Conservation (phyloP, 2,888 invertebrate species). For the Oxytorus armatus region DNA sequence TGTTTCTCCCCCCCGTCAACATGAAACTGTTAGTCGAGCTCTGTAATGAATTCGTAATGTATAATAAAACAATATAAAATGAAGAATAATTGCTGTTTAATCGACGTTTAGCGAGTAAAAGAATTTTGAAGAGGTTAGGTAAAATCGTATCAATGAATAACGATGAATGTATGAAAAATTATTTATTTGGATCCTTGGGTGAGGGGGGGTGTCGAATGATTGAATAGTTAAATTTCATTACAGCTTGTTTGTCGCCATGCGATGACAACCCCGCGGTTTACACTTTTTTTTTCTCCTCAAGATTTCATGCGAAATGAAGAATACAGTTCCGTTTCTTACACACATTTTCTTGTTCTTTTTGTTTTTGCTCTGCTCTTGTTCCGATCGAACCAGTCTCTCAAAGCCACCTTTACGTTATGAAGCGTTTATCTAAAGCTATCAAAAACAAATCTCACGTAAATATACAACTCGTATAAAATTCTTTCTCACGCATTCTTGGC, state of each 20-base stretch:
- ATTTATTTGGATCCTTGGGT: constrained; percentile 74
- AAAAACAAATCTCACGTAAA: constrained; percentile 68
- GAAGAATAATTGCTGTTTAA: background rate
- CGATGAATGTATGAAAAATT: constrained; percentile 75
- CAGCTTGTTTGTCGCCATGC: constrained; percentile 49
- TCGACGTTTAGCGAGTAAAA: too few species aligned
- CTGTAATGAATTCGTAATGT: constrained; percentile 50
- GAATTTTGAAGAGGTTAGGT: constrained; percentile 3
- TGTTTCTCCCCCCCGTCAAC: constrained; percentile 4
- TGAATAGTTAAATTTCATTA: constrained; percentile 58
- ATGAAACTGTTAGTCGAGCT: constrained; percentile 28
- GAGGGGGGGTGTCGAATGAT: constrained; percentile 58
- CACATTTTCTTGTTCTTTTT: constrained; percentile 31
- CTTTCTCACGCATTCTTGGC: constrained; percentile 71
- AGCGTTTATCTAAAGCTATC: constrained; percentile 66
- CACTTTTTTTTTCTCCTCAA: constrained; percentile 23
- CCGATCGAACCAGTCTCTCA: constrained; percentile 54
- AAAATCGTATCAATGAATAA: constrained; percentile 42
- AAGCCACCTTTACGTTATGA: constrained; percentile 52
- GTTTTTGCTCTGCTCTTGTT: constrained; percentile 15
- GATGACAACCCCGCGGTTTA: constrained; percentile 40
- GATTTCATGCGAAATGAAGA: constrained; percentile 51
- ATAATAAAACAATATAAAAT: constrained; percentile 26
- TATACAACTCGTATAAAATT: constrained; percentile 75
- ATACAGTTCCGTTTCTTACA: constrained; percentile 52